Evolutionary conservation across 1,140 invertebrate species (phyloP).

Genomic region (Orius insidiosus): DNA sequence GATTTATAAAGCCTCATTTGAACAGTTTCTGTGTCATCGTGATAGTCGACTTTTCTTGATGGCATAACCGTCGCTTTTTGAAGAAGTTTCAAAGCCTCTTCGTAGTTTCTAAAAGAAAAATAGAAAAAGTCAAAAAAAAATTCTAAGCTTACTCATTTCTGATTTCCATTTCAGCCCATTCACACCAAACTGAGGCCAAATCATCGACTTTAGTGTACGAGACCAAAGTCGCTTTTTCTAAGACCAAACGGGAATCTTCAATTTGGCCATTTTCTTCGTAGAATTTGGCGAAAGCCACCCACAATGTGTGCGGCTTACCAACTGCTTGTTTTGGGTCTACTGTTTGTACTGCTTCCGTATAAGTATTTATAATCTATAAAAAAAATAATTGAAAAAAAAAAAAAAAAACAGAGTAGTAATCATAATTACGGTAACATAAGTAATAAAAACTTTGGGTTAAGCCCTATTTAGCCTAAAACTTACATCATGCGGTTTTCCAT

Average conservation of each 20-base stretch:
- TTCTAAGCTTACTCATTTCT: constrained; percentile 53
- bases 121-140: background rate
- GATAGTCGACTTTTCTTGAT: constrained; percentile 79
- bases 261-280: constrained; percentile 83
- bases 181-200: constrained; percentile 93
- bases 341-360: constrained; percentile 94
- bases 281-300: constrained; percentile 88
- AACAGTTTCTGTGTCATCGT: constrained; percentile 92
- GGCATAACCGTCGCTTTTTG: constrained; percentile 87
- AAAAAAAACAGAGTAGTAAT: background rate
- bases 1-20: constrained; percentile 92
- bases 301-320: constrained; percentile 60
- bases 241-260: constrained; percentile 85
- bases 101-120: constrained; percentile 43
- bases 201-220: constrained; percentile 92
- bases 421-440: too few relatives aligned
- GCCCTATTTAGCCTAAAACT: constrained; percentile 4
- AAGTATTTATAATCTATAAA: constrained; percentile 78
- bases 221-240: constrained; percentile 88
- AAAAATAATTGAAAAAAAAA: constrained; percentile 14
- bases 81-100: constrained; percentile 82
- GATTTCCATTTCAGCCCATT: constrained; percentile 98
- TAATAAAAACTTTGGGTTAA: constrained; percentile 1
- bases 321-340: constrained; percentile 92
- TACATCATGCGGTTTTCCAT: constrained; percentile 55